These are phyloP conservation scores for Trachelus troglodyta DNA, from an alignment of 2,888 invertebrate genomes.

Conservation along the genomic window DNA sequence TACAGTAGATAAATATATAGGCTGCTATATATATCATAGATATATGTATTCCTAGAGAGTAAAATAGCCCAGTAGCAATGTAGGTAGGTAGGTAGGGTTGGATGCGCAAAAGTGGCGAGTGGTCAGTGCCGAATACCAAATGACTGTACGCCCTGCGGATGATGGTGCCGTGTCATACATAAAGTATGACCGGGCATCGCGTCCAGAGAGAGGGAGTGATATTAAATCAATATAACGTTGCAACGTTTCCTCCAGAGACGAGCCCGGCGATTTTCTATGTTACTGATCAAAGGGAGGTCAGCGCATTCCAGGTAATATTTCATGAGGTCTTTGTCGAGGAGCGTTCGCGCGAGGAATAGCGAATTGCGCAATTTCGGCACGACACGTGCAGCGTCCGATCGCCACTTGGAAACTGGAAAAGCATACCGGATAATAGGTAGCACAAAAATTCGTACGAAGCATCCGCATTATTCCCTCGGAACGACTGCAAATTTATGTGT, in stretches of 20 bases:
- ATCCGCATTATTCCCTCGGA: background rate
- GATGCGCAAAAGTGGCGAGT: conserved; percentile 62
- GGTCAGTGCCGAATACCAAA: conserved; percentile 65
- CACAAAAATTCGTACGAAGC: background rate
- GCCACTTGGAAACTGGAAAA: background rate
- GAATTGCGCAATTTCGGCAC: background rate
- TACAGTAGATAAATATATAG: background rate
- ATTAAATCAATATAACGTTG: conserved; percentile 49
- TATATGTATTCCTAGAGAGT: background rate
- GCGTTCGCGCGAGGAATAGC: conserved; percentile 43
- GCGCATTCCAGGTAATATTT: conserved; percentile 49
- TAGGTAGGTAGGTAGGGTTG: conserved; percentile 42
- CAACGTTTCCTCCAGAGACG: conserved; percentile 47
- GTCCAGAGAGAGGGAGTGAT: conserved; percentile 31
- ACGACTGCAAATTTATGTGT: background rate
- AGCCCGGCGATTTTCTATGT: conserved; percentile 56
- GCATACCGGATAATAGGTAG: background rate
- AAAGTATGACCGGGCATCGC: conserved; percentile 57
- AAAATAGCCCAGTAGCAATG: background rate
- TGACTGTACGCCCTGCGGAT: conserved; percentile 49
- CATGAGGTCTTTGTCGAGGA: conserved; percentile 49
- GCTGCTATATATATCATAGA: background rate
- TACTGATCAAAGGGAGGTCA: conserved; percentile 56
- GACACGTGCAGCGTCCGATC: background rate
- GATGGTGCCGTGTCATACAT: conserved; percentile 59